Base-by-base conservation (phyloP, 2,113 vertebrate species). In the Malurus elegans region DNA sequence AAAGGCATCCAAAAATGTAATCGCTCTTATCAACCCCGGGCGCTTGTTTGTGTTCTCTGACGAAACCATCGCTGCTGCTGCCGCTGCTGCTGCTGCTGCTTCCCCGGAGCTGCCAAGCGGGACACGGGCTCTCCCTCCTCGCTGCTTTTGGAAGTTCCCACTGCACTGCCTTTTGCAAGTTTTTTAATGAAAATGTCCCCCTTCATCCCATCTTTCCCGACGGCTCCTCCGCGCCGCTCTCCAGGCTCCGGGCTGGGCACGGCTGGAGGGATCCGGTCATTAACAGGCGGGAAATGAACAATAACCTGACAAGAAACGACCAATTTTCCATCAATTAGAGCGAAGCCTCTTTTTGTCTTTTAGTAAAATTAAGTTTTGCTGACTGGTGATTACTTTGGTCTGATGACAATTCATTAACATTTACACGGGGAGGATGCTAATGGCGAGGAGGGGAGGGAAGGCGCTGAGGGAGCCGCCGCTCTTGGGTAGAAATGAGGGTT, bases 311-410 rank as follows among this genome's bases (percentile, higher is more conserved):
- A 97, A 96, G 95, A 93, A 94, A 70, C 29, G 86, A 94, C 92
- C 90, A 76, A 95, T 96, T 97, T 98, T 79, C 96, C 93, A 96
- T 97, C 93, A 95, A 79, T 97, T 97, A 96, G 96, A 98, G 91
- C 60, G 18, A 74, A 93, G 75, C 72, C 60, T 93, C 31, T 93
- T 92, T 90, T 91, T 88, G 47, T 91, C 94, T 92, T 72, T 86
- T 38, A 6, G 88, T 85, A 93, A 96, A 96, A 96, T 96, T 89
- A 93, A 96, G 88, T 95, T 93, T 94, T 96, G 82, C 87, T 62
- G 79, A 73, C 95, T 80, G 87, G 87, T 79, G 79, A 96, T 96
- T 95, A 86, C 93, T 93, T 93, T 73, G 83, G 86, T 50, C 93
- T 83, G 86, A 69, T 32, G 75, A 91, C 90, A 92, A 92, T 95